These are phyloP conservation scores for Fregata magnificens DNA, from an alignment of 2,113 vertebrate genomes.

Conservation along the genomic window DNA sequence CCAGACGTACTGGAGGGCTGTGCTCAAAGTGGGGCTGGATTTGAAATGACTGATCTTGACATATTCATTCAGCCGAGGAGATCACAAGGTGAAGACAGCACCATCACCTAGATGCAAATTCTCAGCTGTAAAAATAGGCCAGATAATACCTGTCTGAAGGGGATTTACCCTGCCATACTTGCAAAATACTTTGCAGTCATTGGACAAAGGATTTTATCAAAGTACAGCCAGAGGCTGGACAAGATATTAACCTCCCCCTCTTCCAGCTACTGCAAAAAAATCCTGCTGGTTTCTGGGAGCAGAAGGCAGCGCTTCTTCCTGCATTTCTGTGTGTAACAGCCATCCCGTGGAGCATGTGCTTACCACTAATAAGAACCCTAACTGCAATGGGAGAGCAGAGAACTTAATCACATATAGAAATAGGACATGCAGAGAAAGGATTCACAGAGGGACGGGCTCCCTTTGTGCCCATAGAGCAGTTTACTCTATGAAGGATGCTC, in stretches of 20 bases:
- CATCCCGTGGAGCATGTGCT: not conserved
- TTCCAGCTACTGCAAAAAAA: not conserved
- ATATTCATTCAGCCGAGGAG: not conserved
- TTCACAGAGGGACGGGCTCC: not conserved
- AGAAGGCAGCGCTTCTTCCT: not conserved
- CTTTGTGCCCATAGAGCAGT: not conserved
- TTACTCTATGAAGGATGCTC: not conserved
- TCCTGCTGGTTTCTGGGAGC: not conserved
- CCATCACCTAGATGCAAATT: not conserved
- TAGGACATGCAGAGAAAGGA: not conserved
- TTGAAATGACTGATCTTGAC: not conserved
- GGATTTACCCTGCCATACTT: not conserved
- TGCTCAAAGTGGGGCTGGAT: not conserved
- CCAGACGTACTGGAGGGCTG: not conserved
- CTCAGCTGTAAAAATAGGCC: constrained; percentile 38
- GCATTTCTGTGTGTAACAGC: not conserved
- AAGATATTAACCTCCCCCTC: constrained; percentile 16
- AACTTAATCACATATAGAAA: constrained; percentile 44
- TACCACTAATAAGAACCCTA: not conserved
- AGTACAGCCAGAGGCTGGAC: constrained; percentile 34
- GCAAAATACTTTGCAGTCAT: constrained; percentile 9
- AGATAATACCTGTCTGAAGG: constrained; percentile 36
- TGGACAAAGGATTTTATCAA: constrained; percentile 40
- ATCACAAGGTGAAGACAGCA: not conserved
- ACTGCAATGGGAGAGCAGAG: not conserved